Evolutionary conservation across 2,797 vertebrate genomes (phyloP), one percentile per base, ranked within the genome.

Genomic region (Gallinago solitaria): DNA sequence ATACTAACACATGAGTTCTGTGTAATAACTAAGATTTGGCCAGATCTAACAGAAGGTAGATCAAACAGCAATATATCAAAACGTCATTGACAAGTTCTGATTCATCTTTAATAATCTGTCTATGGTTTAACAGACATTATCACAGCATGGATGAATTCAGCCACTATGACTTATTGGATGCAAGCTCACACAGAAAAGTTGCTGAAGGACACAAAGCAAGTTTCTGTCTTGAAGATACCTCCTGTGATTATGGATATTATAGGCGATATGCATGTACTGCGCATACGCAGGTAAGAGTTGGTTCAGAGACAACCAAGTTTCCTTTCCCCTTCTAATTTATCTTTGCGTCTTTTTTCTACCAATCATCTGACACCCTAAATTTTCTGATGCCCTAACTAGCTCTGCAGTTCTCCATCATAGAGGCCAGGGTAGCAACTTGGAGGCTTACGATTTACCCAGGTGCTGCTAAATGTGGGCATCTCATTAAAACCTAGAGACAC

Each of bases 91-190:
- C 20, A 59, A 67, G 45, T 50, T 67, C 23, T 45, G 65, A 83
- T 45, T 33, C 17, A 5, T 60, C 32, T 87, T 45, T 73, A 96
- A 50, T 81, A n/a, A 75, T 23, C 4, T 89, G 25, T 60, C 50
- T 90, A 2, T 90, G 95, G 53, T 81, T 93, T 90, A 37, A 95
- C 95, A 99, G 99, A 95, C 99, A 99, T 97, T 99, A 98, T 93
- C 99, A 99, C 98, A 99, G 99, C 97, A 99, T 99, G 99, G 99
- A 99, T 51, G 99, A 99, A 97, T 99, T 99, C 97, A 99, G 99
- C 95, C 99, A 99, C 97, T 99, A 99, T 24, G 99, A 99, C 37
- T 98, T 99, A 94, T 95, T 99, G 94, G 99, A 99, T 50, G 97
- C 99, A 48, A 97, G 60, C 86, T 98, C 98, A 11, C 99, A 99